Evolutionary conservation across 2,113 vertebrate species (phyloP).

Genomic region (Callospermophilus lateralis): DNA sequence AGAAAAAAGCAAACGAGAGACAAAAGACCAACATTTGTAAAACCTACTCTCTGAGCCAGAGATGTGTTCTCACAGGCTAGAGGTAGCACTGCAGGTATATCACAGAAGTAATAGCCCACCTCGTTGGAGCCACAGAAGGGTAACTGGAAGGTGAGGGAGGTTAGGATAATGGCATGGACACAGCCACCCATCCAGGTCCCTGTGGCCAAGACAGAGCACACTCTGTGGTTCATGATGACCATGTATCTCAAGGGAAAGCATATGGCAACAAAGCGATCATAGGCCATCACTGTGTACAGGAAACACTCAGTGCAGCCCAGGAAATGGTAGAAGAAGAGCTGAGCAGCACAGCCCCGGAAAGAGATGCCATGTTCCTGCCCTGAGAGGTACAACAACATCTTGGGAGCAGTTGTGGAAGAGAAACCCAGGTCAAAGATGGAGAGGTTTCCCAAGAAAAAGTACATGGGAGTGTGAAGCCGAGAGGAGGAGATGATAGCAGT

Average conservation of each 20-base stretch:
- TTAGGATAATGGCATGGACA: slow-evolving; percentile 73
- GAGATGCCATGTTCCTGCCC: slow-evolving; percentile 54
- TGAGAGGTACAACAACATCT: slow-evolving; percentile 73
- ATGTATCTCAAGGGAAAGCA: slow-evolving; percentile 62
- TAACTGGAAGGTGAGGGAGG: slow-evolving; percentile 73
- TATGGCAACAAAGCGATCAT: slow-evolving; percentile 68
- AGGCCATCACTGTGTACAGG: slow-evolving; percentile 72
- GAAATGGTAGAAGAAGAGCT: slow-evolving; percentile 77
- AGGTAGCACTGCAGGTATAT: slow-evolving; percentile 77
- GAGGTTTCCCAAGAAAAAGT: slow-evolving; percentile 82
- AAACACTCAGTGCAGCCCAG: slow-evolving; percentile 62
- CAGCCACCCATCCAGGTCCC: slow-evolving; percentile 74
- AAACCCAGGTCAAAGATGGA: slow-evolving; percentile 74
- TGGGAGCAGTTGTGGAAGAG: slow-evolving; percentile 72
- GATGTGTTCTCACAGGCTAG: slow-evolving; percentile 76
- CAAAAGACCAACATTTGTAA: slow-evolving; percentile 78
- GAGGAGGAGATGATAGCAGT: slow-evolving; percentile 39
- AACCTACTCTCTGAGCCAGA: slow-evolving; percentile 71
- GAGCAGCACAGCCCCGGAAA: slow-evolving; percentile 47
- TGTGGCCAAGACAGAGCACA: slow-evolving; percentile 69
- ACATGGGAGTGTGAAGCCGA: slow-evolving; percentile 76
- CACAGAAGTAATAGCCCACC: slow-evolving; percentile 78
- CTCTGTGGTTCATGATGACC: slow-evolving; percentile 52
- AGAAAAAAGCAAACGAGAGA: slow-evolving; percentile 72
- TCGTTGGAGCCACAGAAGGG: slow-evolving; percentile 69